These are phyloP conservation scores for Leptinotarsa lineolata DNA, from an alignment of 1,140 invertebrate species.

Conservation along the genomic window DNA sequence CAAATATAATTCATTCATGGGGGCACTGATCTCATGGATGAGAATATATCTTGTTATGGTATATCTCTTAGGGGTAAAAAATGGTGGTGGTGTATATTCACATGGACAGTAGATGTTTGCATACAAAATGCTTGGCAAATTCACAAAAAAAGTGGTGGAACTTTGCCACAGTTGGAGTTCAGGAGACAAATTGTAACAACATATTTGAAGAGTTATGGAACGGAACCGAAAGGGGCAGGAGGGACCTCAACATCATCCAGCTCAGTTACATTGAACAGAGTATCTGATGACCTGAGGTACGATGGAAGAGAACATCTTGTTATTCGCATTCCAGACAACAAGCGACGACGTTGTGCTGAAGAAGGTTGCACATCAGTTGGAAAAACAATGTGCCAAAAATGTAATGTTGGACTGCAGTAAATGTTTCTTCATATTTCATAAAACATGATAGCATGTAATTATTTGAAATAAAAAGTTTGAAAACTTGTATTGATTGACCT, in stretches of 20 bases:
- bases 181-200: conserved; percentile 17
- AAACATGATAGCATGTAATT: neutral
- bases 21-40: conserved; percentile 50
- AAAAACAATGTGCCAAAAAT: conserved; percentile 22
- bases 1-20: conserved; percentile 54
- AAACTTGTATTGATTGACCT: neutral
- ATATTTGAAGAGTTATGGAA: conserved; percentile 32
- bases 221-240: conserved; percentile 20
- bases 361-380: conserved; percentile 20
- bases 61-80: conserved; percentile 53
- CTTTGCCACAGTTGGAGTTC: conserved; percentile 19
- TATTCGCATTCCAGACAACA: neutral
- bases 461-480: neutral
- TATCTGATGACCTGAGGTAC: conserved; percentile 10
- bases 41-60: conserved; percentile 56
- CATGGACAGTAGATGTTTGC: conserved; percentile 45
- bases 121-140: neutral
- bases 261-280: conserved; percentile 13
- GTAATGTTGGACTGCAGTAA: conserved; percentile 24
- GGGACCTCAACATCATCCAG: conserved; percentile 1
- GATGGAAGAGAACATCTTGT: too few species aligned
- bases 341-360: conserved; percentile 20
- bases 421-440: conserved; percentile 24
- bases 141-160: conserved; percentile 13
- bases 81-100: conserved; percentile 51